Percentiles rank a stretch among this genome's conserved stretches.
phyloP scores from a whole-genome alignment of 1,140 invertebrate species.

The Plutomurus gul region DNA sequence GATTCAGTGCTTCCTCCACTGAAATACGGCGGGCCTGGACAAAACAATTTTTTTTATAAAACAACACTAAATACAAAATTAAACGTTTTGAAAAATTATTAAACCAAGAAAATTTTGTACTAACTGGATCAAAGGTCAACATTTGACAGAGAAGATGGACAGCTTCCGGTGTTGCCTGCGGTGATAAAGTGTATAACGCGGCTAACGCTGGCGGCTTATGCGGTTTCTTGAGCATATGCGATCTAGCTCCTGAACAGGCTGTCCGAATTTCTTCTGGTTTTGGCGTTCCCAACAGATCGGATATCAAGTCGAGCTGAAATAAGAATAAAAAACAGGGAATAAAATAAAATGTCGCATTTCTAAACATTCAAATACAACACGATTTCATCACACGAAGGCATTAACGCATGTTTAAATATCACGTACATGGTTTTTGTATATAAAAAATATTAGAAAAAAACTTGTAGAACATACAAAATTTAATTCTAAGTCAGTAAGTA shows the following conservation, averaged over 20 bases:
- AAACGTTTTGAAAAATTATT: neutral
- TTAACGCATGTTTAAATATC: neutral
- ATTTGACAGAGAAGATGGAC: conserved; percentile 97
- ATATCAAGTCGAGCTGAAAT: conserved; percentile 89
- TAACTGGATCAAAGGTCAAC: conserved; percentile 96
- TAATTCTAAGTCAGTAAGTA: too few relatives aligned
- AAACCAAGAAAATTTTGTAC: conserved; percentile 49
- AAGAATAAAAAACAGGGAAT: neutral
- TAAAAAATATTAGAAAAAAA: neutral
- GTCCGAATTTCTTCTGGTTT: conserved; percentile 92
- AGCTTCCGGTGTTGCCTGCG: conserved; percentile 93
- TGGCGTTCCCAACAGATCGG: conserved; percentile 95
- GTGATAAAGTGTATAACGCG: conserved; percentile 87
- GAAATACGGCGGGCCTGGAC: conserved; percentile 88
- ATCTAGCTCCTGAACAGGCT: conserved; percentile 92
- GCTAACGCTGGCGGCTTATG: conserved; percentile 86
- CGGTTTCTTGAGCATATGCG: conserved; percentile 87
- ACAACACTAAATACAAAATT: neutral
- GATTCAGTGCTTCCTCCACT: conserved; percentile 89
- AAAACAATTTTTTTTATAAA: neutral
- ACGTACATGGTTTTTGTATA: neutral
- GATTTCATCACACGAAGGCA: conserved; percentile 10
- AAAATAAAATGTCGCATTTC: too few relatives aligned
- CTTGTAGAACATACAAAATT: neutral
- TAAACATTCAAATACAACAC: too few relatives aligned